Evolutionary conservation across 2,113 vertebrate genomes (phyloP).

Genomic region (Psephotus haematonotus): DNA sequence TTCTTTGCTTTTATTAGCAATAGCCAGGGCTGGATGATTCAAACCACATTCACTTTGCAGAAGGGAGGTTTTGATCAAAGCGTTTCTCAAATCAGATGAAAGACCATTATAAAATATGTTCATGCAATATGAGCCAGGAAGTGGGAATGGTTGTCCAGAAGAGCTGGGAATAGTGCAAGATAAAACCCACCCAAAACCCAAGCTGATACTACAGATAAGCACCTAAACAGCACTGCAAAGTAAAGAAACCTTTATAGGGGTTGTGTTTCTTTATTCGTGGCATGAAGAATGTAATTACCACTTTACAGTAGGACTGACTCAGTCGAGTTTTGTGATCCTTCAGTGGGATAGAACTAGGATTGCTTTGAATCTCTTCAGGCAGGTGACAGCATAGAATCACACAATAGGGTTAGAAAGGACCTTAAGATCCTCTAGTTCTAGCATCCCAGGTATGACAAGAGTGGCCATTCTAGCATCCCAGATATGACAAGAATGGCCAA

Average conservation of each 20-base stretch:
- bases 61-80: slow-evolving; percentile 58
- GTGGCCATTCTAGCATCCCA: not conserved
- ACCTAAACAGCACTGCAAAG: not conserved
- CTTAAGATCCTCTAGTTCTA: not conserved
- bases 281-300: not conserved
- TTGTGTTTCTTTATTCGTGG: not conserved
- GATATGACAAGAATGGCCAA: not conserved
- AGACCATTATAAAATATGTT: slow-evolving; percentile 38
- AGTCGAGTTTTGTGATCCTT: not conserved
- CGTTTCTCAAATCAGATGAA: slow-evolving; percentile 54
- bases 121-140: slow-evolving; percentile 36
- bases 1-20: slow-evolving; percentile 29
- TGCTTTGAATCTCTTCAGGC: not conserved
- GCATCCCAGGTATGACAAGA: not conserved
- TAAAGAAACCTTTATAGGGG: not conserved
- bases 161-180: not conserved
- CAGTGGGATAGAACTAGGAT: not conserved
- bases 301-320: not conserved
- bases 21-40: slow-evolving; percentile 7
- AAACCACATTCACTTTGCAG: slow-evolving; percentile 42
- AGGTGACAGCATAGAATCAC: not conserved
- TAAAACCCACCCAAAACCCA: not conserved
- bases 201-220: not conserved
- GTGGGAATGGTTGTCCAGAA: slow-evolving; percentile 23
- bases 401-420: not conserved